These are phyloP conservation scores for Mesoclemmys tuberculata DNA, from an alignment of 2,113 vertebrate genomes.

Conservation along the genomic window DNA sequence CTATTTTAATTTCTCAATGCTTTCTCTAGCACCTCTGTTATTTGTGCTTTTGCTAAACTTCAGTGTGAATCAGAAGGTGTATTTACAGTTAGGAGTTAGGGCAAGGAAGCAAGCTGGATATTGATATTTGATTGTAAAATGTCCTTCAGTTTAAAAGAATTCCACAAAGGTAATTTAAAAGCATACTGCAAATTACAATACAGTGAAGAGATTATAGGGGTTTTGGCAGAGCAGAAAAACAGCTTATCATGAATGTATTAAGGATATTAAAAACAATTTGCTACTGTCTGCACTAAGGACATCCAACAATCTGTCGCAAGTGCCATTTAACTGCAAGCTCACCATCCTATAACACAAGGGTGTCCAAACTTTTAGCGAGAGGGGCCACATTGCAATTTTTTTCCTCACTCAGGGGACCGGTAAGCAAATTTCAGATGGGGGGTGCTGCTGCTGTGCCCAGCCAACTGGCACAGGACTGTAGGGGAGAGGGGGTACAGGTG, in stretches of 20 bases:
- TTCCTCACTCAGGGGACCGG: no score
- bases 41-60: neutral
- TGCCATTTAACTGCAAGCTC: neutral
- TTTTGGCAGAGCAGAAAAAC: neutral
- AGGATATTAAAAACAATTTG: slow-evolving; percentile 34
- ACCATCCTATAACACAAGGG: neutral
- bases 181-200: neutral
- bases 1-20: neutral
- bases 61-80: neutral
- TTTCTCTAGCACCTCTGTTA: neutral
- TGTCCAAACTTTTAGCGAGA: no score
- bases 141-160: neutral
- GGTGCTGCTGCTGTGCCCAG: no score
- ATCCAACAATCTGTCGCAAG: neutral
- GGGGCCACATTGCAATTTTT: no score
- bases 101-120: neutral
- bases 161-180: neutral
- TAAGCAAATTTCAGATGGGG: no score
- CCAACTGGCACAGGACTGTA: no score
- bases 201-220: neutral
- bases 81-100: neutral
- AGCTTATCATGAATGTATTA: neutral
- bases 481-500: no score
- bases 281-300: neutral
- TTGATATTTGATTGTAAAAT: neutral